Percentiles rank a stretch among this genome's conserved stretches.
Conservation (phyloP, 2,888 invertebrate species). For the Nineta flava region DNA sequence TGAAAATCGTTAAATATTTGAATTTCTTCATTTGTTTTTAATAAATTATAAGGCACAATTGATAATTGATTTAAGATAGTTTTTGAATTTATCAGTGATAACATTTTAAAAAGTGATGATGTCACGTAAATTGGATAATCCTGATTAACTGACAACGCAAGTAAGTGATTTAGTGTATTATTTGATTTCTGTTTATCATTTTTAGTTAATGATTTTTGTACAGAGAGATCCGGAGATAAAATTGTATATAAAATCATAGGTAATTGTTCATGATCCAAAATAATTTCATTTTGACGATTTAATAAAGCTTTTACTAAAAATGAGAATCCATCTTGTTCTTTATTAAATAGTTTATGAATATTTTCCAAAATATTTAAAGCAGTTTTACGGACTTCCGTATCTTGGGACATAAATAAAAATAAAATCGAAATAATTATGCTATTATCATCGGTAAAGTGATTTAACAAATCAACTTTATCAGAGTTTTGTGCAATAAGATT, state of each 20-base stretch:
- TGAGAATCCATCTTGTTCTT: conserved; percentile 19
- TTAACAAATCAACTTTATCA: too few relatives aligned
- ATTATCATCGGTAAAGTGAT: too few relatives aligned
- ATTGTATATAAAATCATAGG: conserved; percentile 43
- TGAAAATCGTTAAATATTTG: conserved; percentile 14
- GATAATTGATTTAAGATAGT: conserved; percentile 16
- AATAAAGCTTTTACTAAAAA: conserved; percentile 22
- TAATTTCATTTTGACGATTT: conserved; percentile 39
- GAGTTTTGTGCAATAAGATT: too few relatives aligned
- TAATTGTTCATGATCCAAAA: conserved; percentile 49
- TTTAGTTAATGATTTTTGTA: conserved; percentile 19
- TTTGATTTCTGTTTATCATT: conserved; percentile 18
- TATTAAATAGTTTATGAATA: conserved; percentile 13
- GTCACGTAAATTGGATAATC: conserved; percentile 28
- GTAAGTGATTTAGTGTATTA: conserved; percentile 16
- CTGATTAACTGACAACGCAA: conserved; percentile 23
- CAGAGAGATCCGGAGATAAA: conserved; percentile 35
- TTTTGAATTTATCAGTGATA: conserved; percentile 17
- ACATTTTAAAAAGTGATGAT: conserved; percentile 24
- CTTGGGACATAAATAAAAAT: too few relatives aligned
- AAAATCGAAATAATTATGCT: too few relatives aligned
- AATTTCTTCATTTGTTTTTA: background rate
- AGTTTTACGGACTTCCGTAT: conserved; percentile 32
- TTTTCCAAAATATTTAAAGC: conserved; percentile 35
- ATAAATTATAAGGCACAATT: background rate